Percentiles rank a stretch among this genome's conserved stretches.
These are phyloP conservation scores for Shinisaurus crocodilurus DNA, from an alignment of 2,113 vertebrate genomes.

Conservation along the genomic window DNA sequence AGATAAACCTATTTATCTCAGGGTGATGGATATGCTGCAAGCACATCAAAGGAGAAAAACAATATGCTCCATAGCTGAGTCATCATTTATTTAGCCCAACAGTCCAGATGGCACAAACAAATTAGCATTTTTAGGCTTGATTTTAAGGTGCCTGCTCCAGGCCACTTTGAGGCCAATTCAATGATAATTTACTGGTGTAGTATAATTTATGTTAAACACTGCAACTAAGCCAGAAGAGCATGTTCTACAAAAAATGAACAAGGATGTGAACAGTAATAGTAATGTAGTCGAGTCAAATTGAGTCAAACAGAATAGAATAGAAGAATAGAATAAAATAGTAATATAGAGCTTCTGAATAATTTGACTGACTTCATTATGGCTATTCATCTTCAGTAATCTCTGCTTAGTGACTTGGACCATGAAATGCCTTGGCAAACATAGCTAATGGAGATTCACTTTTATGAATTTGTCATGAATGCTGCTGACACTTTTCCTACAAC, in stretches of 20 bases:
- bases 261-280: background rate
- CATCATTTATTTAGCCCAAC: background rate
- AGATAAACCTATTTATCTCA: background rate
- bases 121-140: background rate
- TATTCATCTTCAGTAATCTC: background rate
- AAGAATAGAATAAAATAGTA: background rate
- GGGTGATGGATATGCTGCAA: background rate
- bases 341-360: background rate
- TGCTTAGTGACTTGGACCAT: background rate
- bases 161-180: background rate
- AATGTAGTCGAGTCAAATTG: background rate
- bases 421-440: background rate
- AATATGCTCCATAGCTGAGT: background rate
- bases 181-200: background rate
- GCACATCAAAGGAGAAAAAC: background rate
- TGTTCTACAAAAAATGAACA: background rate
- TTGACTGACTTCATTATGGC: background rate
- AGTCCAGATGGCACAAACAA: background rate
- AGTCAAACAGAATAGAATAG: too few species aligned
- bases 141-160: background rate
- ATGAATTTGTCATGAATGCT: conserved; percentile 11
- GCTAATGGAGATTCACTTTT: background rate
- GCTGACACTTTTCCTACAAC: background rate
- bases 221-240: background rate
- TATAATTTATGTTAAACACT: background rate